Evolutionary conservation across 2,888 invertebrate species (phyloP), one percentile per base, ranked within the genome.

Genomic region (Ariolimax columbianus): DNA sequence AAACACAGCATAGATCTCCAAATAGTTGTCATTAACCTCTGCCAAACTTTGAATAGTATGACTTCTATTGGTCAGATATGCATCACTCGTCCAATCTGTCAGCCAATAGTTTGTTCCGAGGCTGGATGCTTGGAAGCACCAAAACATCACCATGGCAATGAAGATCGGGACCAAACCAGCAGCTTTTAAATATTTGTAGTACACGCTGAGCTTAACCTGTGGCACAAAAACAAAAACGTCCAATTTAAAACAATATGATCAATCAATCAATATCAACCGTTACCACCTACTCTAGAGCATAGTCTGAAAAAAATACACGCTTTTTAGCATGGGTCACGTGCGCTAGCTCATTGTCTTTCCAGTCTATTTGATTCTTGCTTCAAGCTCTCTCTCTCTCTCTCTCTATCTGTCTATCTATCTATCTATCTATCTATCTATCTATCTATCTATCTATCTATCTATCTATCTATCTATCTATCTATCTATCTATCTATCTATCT

Each of bases 21-120:
- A 72, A 79, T 84, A 86, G 19, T 51, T 17, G 66, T 84, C 47
- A 38, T 82, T 86, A 11, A 73, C 72, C 4, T 47, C 75, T n/a
- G 75, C n/a, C 66, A 86, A 73, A n/a, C 38, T 51, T 51, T 82
- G 59, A 23, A 73, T 1, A 33, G 68, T 33, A 2, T 33, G 77
- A 23, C 33, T 72, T 14, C 83, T 79, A 59, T 92, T 87, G 70
- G 89, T 81, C 2, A 88, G 86, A 40, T 89, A 79, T 0, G 88
- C 85, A 87, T 94, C 94, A 68, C 93, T 92, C 9, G 94, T 93
- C 94, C 94, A 94, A 4, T 82, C 38, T 82, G 92, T 91, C 17
- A 94, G 90, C 93, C 93, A 93, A 47, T 94, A 90, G 87, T 91
- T 93, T 43, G 93, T 90, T n/a, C 86, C 86, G 3, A 93, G 91